phyloP scores from a whole-genome alignment of 2,888 invertebrate genomes.

The Strigamia crassipes region DNA sequence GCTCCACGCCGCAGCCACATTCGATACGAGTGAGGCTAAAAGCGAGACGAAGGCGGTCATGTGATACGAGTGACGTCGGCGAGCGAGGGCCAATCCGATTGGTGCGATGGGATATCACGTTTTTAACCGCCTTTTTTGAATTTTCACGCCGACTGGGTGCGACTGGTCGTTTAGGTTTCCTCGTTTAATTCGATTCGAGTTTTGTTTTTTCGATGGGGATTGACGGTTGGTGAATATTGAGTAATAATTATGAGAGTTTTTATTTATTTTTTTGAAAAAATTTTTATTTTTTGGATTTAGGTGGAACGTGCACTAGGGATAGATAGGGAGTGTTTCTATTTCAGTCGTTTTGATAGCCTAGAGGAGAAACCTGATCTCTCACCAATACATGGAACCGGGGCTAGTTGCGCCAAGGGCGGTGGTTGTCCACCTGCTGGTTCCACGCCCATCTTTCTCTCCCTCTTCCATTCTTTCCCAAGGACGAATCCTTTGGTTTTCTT shows the following conservation, averaged over 20 bases:
- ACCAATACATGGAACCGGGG: conserved; percentile 37
- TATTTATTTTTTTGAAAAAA: not conserved
- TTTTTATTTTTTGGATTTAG: not conserved
- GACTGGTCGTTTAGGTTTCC: not conserved
- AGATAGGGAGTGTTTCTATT: conserved; percentile 2
- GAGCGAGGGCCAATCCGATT: not conserved
- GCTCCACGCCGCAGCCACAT: not conserved
- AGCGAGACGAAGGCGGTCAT: conserved; percentile 3
- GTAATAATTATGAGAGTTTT: not conserved
- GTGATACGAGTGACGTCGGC: not conserved
- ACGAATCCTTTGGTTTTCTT: conserved; percentile 2
- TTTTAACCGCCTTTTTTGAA: conserved; percentile 10
- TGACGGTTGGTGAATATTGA: not conserved
- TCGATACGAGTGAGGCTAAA: not conserved
- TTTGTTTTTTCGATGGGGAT: not conserved
- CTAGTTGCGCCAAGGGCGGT: conserved; percentile 42
- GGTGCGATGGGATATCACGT: not conserved
- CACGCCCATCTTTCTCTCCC: conserved; percentile 36
- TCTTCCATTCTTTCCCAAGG: conserved; percentile 6
- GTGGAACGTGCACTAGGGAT: not conserved
- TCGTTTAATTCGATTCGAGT: not conserved
- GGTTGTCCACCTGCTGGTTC: conserved; percentile 40
- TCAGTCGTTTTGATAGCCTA: conserved; percentile 10
- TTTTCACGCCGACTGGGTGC: not conserved
- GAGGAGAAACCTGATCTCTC: conserved; percentile 36